Evolutionary conservation across 2,797 vertebrate species (phyloP).

Genomic region (Spheniscus humboldti): DNA sequence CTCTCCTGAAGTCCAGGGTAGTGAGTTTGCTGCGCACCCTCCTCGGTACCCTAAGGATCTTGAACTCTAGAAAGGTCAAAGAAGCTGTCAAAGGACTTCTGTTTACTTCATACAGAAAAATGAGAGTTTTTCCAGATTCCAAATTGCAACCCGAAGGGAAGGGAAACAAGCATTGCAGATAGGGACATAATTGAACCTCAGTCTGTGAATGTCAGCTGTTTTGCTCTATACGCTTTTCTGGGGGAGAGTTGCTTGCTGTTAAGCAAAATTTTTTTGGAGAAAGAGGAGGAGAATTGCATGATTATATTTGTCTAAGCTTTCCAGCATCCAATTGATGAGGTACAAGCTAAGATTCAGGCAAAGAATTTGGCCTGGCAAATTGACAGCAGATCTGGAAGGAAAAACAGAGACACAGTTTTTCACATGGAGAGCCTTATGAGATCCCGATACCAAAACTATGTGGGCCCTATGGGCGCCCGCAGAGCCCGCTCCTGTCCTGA

Average conservation of each 20-base stretch:
- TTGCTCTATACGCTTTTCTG: neutral
- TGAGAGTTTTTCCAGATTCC: neutral
- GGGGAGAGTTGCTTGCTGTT: neutral
- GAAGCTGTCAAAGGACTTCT: neutral
- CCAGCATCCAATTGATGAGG: neutral
- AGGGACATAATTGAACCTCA: neutral
- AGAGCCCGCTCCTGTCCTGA: neutral
- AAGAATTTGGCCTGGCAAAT: neutral
- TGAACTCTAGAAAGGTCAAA: neutral
- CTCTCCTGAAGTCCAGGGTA: too few species aligned
- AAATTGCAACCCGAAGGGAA: neutral
- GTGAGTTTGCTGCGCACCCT: too few species aligned
- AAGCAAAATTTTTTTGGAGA: neutral
- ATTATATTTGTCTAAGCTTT: neutral
- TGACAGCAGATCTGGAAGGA: neutral
- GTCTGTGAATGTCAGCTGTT: neutral
- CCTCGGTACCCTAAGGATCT: too few species aligned
- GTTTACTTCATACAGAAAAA: neutral
- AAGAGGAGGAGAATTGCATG: neutral
- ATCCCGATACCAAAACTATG: neutral
- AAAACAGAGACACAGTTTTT: neutral
- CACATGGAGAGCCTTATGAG: neutral
- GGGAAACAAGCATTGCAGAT: neutral
- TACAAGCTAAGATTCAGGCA: neutral
- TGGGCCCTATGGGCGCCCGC: accelerated